phyloP scores from a whole-genome alignment of 2,797 vertebrate genomes.

The Acropternis orthonyx region DNA sequence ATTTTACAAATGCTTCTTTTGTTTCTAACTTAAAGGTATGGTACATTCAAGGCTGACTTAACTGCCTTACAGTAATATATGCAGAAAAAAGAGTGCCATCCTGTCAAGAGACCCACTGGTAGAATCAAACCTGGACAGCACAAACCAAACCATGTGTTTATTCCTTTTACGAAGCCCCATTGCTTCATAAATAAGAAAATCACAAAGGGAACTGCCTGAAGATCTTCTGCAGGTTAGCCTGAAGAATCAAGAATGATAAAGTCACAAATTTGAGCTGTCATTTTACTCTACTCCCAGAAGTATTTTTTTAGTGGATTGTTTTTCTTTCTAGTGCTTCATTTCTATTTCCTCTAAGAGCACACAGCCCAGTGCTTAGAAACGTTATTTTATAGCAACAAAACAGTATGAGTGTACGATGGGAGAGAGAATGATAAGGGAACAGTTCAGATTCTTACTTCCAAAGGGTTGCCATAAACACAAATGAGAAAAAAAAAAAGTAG shows the following conservation, averaged over 20 bases:
- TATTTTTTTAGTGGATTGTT: not conserved
- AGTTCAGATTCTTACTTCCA: not conserved
- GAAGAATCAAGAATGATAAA: not conserved
- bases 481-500: not conserved
- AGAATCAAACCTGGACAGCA: not conserved
- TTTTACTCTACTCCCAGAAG: slow-evolving; percentile 1
- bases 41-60: not conserved
- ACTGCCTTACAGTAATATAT: not conserved
- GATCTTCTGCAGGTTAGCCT: not conserved
- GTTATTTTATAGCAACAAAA: not conserved
- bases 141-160: not conserved
- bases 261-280: not conserved
- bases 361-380: not conserved
- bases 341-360: not conserved
- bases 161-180: not conserved
- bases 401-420: not conserved
- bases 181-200: not conserved
- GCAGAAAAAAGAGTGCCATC: not conserved
- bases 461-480: not conserved
- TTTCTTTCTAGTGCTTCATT: not conserved
- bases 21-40: not conserved
- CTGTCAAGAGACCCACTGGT: not conserved
- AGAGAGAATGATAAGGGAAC: not conserved
- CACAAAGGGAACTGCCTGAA: not conserved
- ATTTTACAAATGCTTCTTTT: not conserved